These are phyloP conservation scores for Heteromormyrus szaboi DNA, from an alignment of 2,797 vertebrate genomes.

Conservation along the genomic window DNA sequence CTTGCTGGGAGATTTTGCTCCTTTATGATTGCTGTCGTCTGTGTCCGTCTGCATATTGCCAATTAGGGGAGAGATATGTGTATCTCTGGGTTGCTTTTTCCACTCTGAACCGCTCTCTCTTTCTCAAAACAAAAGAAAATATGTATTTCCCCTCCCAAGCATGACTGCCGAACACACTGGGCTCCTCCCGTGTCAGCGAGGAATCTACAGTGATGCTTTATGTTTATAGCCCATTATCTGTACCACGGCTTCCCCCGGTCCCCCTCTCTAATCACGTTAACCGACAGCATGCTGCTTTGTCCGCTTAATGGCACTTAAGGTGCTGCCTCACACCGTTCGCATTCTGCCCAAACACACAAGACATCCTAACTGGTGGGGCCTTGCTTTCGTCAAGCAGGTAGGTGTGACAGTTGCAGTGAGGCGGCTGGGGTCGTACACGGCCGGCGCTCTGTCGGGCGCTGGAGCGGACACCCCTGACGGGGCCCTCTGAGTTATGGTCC, in stretches of 20 bases:
- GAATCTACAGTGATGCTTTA: conserved; percentile 37
- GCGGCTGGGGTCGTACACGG: conserved; percentile 27
- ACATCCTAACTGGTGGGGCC: conserved; percentile 38
- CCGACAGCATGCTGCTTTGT: conserved; percentile 31
- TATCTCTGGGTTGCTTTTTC: conserved; percentile 16
- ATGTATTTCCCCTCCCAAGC: conserved; percentile 13
- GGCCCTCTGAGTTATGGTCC: conserved; percentile 26
- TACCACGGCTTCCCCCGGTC: conserved; percentile 34
- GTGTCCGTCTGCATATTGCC: conserved; percentile 21
- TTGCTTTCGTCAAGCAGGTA: conserved; percentile 46
- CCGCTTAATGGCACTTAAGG: conserved; percentile 45
- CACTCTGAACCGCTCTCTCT: conserved; percentile 9
- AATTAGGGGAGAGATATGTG: conserved; percentile 14
- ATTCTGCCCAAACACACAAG: conserved; percentile 31
- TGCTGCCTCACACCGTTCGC: conserved; percentile 37
- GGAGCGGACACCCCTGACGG: neutral
- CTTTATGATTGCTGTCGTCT: conserved; percentile 11
- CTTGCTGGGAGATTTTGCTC: conserved; percentile 3
- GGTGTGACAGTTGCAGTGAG: conserved; percentile 49
- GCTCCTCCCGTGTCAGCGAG: conserved; percentile 30
- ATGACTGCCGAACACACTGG: conserved; percentile 15
- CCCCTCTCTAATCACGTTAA: conserved; percentile 40
- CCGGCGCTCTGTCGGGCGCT: neutral
- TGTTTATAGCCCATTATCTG: conserved; percentile 40
- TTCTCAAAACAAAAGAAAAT: conserved; percentile 27